Evolutionary conservation across 2,797 vertebrate genomes (phyloP), one percentile per base, ranked within the genome.

Genomic region (Carduelis carduelis): DNA sequence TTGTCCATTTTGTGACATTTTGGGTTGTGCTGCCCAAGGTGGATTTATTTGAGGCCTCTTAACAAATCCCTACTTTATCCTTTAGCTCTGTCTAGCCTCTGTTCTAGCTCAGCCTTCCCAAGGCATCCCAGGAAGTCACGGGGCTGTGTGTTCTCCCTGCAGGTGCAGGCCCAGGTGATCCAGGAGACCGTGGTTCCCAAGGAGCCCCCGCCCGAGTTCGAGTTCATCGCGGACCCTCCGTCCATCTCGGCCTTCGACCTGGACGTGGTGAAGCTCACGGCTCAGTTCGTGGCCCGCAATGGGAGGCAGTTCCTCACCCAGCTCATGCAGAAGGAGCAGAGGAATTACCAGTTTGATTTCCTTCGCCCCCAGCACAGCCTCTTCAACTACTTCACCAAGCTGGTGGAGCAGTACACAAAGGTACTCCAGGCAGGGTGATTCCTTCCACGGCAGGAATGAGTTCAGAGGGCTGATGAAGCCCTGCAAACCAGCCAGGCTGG

Each of bases 371-470:
- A 99, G 95, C 99, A 99, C 98, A 99, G 99, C 89, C 99, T 99
- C 57, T 99, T 99, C 96, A 99, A 99, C 97, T 99, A 99, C 96
- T 99, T 99, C 96, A 99, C 99, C 41, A 99, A 99, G 96, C 98
- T 99, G 95, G 99, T 99, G 72, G 99, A 99, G 43, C 99, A 99
- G 97, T 99, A 99, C 94, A 99, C 99, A 7, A 99, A 99, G 99
- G 99, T 99, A 90, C 52, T 28, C 11, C 7, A 8, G 7, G 28
- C 50, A 17, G 2, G 14, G 17, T 14, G 37, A 10, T 52, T 21
- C 20, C n/a, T 57, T 53, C 23, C 6, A 3, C 47, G 27, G 20
- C 59, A 32, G 12, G 8, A 14, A 9, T 24, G 26, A 0, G 8
- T 60, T 61, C 16, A 27, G 15, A 27, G 44, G 30, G 8, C 14